Conservation (phyloP, 2,797 vertebrate genomes). For the Benthosema pterotum region DNA sequence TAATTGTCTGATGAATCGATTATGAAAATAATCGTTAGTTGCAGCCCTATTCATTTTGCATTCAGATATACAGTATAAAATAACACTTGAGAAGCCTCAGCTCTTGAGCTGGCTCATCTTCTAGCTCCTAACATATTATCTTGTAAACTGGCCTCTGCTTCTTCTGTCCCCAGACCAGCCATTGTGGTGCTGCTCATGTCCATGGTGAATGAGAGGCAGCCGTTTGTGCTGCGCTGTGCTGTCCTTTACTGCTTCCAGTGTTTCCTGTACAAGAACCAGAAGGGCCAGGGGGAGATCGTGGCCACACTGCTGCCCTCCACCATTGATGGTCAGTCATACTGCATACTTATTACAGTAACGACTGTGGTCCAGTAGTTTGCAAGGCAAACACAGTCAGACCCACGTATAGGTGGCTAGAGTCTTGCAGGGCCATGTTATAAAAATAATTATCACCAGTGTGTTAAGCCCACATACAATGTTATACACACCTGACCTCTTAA, state of each 20-base stretch:
- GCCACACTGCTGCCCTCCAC: constrained; percentile 95
- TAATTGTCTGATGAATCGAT: no score
- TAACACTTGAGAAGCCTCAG: no score
- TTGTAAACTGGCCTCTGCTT: neutral
- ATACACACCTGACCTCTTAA: no score
- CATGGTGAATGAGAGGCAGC: constrained; percentile 98
- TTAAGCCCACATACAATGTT: no score
- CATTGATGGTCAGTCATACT: constrained; percentile 87
- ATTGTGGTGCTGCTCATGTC: constrained; percentile 98
- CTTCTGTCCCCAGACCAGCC: constrained; percentile 82
- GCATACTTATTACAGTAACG: no score
- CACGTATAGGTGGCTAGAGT: neutral
- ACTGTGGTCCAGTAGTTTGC: no score
- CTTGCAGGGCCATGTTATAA: no score
- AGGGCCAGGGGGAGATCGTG: constrained; percentile 96
- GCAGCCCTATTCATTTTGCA: no score
- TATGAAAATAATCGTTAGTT: no score
- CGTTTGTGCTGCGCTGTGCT: constrained; percentile 95
- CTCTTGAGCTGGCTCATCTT: neutral
- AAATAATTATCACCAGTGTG: no score
- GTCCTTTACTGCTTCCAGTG: constrained; percentile 99
- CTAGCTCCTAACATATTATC: neutral
- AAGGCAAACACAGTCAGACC: no score
- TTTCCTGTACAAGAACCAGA: constrained; percentile 97
- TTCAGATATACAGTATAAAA: no score